Percentiles rank a stretch among this genome's conserved stretches.
phyloP scores from a whole-genome alignment of 2,888 invertebrate genomes.

The Drosophila mercatorum region DNA sequence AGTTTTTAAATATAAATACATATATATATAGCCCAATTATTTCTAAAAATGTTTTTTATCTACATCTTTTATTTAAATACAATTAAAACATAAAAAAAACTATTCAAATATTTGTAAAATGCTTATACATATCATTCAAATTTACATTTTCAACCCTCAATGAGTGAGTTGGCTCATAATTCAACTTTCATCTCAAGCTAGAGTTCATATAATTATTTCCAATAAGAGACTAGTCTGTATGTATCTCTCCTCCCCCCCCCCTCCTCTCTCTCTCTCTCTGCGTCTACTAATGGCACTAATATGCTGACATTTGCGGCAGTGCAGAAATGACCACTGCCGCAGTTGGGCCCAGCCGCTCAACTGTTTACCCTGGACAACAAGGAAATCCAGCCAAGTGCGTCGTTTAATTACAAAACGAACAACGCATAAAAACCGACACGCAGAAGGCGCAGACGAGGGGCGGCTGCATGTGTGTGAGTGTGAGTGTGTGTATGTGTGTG shows the following conservation, averaged over 20 bases:
- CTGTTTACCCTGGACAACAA: conserved; percentile 40
- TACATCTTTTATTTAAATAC: no score
- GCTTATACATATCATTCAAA: neutral
- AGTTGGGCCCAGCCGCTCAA: conserved; percentile 39
- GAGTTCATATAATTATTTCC: conserved; percentile 6
- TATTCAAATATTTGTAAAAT: neutral
- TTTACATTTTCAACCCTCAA: no score
- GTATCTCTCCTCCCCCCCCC: no score
- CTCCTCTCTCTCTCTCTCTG: no score
- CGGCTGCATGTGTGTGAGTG: conserved; percentile 1
- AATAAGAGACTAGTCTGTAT: neutral
- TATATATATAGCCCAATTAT: no score
- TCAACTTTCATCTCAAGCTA: neutral
- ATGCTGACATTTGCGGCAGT: conserved; percentile 37
- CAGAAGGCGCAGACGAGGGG: conserved; percentile 10
- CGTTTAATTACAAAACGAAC: conserved; percentile 81
- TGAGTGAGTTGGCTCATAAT: neutral
- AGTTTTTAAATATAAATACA: no score
- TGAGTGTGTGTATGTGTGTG: neutral
- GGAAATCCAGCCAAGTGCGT: conserved; percentile 73
- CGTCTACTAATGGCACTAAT: conserved; percentile 19
- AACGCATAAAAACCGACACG: conserved; percentile 75
- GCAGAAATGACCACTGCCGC: conserved; percentile 33
- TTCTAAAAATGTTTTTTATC: no score
- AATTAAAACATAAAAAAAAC: no score